A percentile compares a stretch with the other conserved stretches of the same genome.
phyloP scores from a whole-genome alignment of 2,888 invertebrate genomes.

The Eumacrocentrus americanus region DNA sequence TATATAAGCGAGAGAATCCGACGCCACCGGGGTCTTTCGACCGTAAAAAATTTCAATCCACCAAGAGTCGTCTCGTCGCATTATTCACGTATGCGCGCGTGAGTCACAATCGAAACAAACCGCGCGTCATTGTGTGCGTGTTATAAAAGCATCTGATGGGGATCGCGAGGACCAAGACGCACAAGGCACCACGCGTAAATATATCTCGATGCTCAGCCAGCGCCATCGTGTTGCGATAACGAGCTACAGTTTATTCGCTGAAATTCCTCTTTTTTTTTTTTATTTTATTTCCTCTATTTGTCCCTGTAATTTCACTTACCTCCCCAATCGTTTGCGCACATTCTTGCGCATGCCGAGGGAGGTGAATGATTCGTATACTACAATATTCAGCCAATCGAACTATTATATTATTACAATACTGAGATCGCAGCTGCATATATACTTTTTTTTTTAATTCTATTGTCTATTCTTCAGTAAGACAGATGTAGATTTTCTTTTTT shows the following conservation, averaged over 20 bases:
- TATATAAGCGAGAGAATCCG: neutral
- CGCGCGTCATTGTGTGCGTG: conserved; percentile 19
- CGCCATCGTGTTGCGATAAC: conserved; percentile 40
- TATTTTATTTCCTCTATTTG: conserved; percentile 24
- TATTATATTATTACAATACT: neutral
- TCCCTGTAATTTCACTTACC: conserved; percentile 28
- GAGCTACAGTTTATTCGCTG: conserved; percentile 39
- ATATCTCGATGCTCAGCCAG: conserved; percentile 37
- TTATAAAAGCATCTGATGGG: neutral
- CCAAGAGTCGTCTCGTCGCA: neutral
- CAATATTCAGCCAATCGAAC: neutral
- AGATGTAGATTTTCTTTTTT: too few relatives aligned
- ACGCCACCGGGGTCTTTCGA: neutral
- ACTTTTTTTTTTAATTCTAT: conserved; percentile 5
- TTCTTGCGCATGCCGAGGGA: conserved; percentile 36
- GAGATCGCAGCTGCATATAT: neutral
- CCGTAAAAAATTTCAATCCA: neutral
- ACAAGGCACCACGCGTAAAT: conserved; percentile 31
- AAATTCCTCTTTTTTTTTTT: conserved; percentile 25
- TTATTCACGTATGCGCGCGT: neutral
- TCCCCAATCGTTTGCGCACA: conserved; percentile 35
- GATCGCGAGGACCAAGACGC: neutral
- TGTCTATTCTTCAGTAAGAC: too few relatives aligned
- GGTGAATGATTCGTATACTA: neutral
- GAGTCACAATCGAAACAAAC: conserved; percentile 13